phyloP scores from a whole-genome alignment of 2,888 invertebrate species.

The Spilarctia lutea region DNA sequence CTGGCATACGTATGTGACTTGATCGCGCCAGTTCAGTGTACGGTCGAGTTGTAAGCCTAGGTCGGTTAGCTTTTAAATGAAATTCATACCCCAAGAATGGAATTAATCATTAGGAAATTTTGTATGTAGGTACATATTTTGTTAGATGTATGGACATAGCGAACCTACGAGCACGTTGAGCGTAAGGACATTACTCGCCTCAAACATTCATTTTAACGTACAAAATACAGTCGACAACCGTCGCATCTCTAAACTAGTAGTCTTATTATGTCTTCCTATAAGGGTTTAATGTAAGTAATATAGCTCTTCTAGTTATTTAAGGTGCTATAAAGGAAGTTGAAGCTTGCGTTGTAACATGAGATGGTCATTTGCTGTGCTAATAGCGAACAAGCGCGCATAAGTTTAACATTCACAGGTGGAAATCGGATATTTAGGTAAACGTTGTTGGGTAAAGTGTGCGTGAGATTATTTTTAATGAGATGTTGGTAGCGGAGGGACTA shows the following conservation, averaged over 20 bases:
- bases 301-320: conserved; percentile 32
- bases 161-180: not conserved
- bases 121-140: no score
- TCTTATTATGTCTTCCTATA: conserved; percentile 5
- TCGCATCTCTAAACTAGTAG: conserved; percentile 1
- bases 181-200: not conserved
- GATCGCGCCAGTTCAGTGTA: no score
- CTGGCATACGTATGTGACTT: no score
- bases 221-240: not conserved
- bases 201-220: not conserved
- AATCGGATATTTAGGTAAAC: conserved; percentile 31
- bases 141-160: not conserved
- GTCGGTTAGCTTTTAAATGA: no score
- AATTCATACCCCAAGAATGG: no score
- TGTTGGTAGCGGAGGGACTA: not conserved
- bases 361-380: conserved; percentile 17
- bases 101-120: no score
- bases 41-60: no score
- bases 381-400: conserved; percentile 8
- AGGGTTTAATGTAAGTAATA: conserved; percentile 17
- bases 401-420: conserved; percentile 29
- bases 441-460: conserved; percentile 2
- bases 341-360: conserved; percentile 36
- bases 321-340: conserved; percentile 35
- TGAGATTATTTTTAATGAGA: conserved; percentile 18